These are phyloP conservation scores for Nomada fabriciana DNA, from an alignment of 2,888 invertebrate genomes.

Conservation along the genomic window DNA sequence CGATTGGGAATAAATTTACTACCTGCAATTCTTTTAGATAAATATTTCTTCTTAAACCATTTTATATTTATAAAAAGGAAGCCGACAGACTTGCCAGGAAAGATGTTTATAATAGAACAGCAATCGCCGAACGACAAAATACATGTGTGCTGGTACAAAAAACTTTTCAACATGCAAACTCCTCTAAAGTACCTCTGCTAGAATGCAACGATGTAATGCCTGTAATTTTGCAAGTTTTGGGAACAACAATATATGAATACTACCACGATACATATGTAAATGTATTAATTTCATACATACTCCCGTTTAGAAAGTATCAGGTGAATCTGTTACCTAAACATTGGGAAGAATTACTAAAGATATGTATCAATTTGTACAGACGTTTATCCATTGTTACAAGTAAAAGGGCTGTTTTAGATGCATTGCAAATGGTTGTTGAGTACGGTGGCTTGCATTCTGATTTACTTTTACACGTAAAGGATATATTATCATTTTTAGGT, in stretches of 20 bases:
- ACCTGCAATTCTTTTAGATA: background rate
- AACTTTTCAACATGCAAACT: conserved; percentile 51
- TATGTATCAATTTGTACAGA: conserved; percentile 72
- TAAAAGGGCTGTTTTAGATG: conserved; percentile 84
- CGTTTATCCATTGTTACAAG: conserved; percentile 82
- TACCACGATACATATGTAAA: conserved; percentile 86
- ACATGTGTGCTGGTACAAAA: conserved; percentile 32
- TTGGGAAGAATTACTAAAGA: conserved; percentile 85
- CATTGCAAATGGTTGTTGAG: conserved; percentile 84
- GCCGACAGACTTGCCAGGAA: conserved; percentile 85
- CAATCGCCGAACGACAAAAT: conserved; percentile 70
- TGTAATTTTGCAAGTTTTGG: conserved; percentile 73
- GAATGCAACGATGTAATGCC: conserved; percentile 62
- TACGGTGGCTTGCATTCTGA: conserved; percentile 82
- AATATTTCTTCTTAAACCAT: background rate
- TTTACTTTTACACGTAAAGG: conserved; percentile 73
- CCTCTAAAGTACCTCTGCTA: conserved; percentile 28
- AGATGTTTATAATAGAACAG: conserved; percentile 82
- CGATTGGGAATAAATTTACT: conserved; percentile 1
- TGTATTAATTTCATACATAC: conserved; percentile 86
- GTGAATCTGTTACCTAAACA: conserved; percentile 85
- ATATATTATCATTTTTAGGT: conserved; percentile 75
- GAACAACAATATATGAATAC: conserved; percentile 77
- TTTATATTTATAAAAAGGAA: conserved; percentile 83
- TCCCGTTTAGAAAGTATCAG: conserved; percentile 85